These are phyloP conservation scores for Arion vulgaris DNA, from an alignment of 1,140 invertebrate species.

Conservation along the genomic window DNA sequence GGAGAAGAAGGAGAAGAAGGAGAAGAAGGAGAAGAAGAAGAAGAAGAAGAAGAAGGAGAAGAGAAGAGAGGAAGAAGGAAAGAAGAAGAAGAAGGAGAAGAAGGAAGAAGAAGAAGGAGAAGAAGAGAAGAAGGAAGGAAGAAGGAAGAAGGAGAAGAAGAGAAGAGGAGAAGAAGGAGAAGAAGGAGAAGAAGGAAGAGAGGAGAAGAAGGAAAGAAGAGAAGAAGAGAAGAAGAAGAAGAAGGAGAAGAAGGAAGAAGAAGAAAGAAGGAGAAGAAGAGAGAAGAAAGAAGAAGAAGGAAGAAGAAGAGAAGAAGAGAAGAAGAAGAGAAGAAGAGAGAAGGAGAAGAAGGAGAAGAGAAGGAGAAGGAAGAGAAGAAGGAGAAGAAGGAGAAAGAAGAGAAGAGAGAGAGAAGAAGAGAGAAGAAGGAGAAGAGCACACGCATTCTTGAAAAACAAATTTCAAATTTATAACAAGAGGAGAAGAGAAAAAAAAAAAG, in stretches of 20 bases:
- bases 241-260: constrained; percentile 1
- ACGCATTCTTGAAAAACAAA: neutral
- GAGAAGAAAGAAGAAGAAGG: constrained; percentile 32
- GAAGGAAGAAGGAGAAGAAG: neutral
- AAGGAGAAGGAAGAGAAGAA: neutral
- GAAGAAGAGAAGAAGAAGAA: constrained; percentile 37
- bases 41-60: no score
- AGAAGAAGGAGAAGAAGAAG: no score
- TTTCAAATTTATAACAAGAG: neutral
- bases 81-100: no score
- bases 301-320: neutral
- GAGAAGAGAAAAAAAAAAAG: no score
- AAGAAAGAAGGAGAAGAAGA: constrained; percentile 30
- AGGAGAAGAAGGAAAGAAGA: constrained; percentile 16
- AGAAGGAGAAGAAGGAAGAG: neutral
- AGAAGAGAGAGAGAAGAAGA: constrained; percentile 3
- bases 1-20: no score
- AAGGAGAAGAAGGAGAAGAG: neutral
- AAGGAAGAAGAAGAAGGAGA: constrained; percentile 23
- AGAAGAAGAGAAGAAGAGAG: neutral
- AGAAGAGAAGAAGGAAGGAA: constrained; percentile 20
- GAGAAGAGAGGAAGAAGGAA: no score
- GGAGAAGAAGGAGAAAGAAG: constrained; percentile 4
- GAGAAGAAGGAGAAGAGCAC: constrained; percentile 2
- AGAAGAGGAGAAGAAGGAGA: neutral